These are phyloP conservation scores for Heteractis magnifica DNA, from an alignment of 92 coral and sea anemone genomes.

Conservation along the genomic window DNA sequence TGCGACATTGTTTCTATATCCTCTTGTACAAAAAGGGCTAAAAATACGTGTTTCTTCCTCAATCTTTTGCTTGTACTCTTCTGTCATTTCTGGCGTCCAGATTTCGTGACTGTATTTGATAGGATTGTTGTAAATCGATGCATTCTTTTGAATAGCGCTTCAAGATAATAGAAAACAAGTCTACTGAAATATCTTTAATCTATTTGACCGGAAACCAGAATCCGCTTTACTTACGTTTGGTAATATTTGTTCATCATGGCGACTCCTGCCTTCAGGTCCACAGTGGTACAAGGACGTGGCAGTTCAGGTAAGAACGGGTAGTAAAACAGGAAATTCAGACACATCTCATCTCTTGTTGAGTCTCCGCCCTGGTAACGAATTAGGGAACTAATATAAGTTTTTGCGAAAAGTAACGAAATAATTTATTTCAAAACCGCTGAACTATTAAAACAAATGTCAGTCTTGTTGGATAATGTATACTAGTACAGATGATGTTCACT, in stretches of 20 bases:
- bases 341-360: slow-evolving; percentile 47
- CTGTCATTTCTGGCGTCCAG: slow-evolving; percentile 47
- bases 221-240: neutral
- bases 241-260: slow-evolving; percentile 17
- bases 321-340: slow-evolving; percentile 37
- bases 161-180: neutral
- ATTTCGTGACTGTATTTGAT: slow-evolving; percentile 26
- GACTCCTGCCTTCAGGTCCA: slow-evolving; percentile 20
- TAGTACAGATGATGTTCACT: too few relatives aligned
- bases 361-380: slow-evolving; percentile 35
- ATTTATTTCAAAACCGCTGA: too few relatives aligned
- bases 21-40: neutral
- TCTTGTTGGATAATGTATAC: too few relatives aligned
- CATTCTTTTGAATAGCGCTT: neutral
- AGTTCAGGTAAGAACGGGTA: slow-evolving; percentile 27
- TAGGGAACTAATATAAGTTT: too few relatives aligned
- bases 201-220: too few relatives aligned
- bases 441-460: too few relatives aligned
- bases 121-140: slow-evolving; percentile 17
- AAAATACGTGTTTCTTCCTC: neutral
- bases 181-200: too few relatives aligned
- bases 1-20: neutral
- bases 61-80: slow-evolving; percentile 14
- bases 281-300: slow-evolving; percentile 5
- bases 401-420: too few relatives aligned